Evolutionary conservation across 53 echinoderm and acorn worm genomes (phyloP).

Genomic region (Crossaster papposus): DNA sequence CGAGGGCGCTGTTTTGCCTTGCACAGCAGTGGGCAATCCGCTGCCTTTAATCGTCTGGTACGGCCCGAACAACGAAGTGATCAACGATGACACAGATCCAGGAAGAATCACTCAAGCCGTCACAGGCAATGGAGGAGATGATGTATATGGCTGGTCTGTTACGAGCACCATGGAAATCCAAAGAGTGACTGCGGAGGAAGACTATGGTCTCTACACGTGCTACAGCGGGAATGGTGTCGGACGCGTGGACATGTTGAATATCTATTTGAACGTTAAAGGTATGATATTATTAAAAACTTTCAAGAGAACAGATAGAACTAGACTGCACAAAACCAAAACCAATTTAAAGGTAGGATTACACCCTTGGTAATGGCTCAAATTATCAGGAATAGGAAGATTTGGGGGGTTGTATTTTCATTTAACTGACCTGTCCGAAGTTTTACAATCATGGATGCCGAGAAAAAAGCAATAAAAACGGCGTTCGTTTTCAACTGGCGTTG

Average conservation of each 20-base stretch:
- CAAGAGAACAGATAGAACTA: not conserved
- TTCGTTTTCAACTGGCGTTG: no score
- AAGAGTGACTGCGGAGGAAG: not conserved
- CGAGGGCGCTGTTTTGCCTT: not conserved
- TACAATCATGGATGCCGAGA: no score
- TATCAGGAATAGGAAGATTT: no score
- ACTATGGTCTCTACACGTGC: not conserved
- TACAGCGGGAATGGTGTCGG: slow-evolving; percentile 21
- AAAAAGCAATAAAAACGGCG: no score
- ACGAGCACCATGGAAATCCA: not conserved
- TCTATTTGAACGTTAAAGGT: not conserved
- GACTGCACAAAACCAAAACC: not conserved
- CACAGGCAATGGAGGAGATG: not conserved
- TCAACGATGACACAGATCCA: slow-evolving; percentile 2
- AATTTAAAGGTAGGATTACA: no score
- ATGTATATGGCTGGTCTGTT: not conserved
- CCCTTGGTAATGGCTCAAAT: no score
- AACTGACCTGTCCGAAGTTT: no score
- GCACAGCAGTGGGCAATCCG: slow-evolving; percentile 4
- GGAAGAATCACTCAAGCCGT: not conserved
- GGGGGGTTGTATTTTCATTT: no score
- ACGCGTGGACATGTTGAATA: not conserved
- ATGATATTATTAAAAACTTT: not conserved
- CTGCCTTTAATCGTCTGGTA: not conserved
- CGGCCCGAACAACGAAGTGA: not conserved